These are phyloP conservation scores for Anastrepha obliqua DNA, from an alignment of 1,140 invertebrate species.

Conservation along the genomic window DNA sequence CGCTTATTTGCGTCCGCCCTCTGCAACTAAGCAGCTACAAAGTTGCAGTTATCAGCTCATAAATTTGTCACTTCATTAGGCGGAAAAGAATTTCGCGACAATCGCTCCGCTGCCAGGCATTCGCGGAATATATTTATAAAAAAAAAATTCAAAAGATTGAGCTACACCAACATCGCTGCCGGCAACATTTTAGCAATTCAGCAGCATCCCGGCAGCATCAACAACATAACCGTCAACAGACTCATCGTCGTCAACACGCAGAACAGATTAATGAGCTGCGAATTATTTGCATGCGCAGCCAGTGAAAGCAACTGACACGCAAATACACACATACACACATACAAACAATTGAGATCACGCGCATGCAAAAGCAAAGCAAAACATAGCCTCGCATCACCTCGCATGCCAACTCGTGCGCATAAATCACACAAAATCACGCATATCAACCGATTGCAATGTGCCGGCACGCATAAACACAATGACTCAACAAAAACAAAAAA, in stretches of 20 bases:
- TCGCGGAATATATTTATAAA: too few relatives aligned
- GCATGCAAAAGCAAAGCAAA: not conserved
- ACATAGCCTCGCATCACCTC: too few relatives aligned
- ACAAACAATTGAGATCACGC: not conserved
- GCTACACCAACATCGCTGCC: not conserved
- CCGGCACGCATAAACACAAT: constrained; percentile 30
- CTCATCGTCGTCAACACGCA: constrained; percentile 23
- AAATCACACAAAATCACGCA: constrained; percentile 52
- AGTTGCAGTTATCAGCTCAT: not conserved
- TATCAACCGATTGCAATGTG: constrained; percentile 46
- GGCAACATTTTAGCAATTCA: not conserved
- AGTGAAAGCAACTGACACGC: not conserved
- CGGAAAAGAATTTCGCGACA: constrained; percentile 10
- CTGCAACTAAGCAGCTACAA: not conserved
- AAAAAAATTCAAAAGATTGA: too few relatives aligned
- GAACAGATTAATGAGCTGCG: constrained; percentile 52
- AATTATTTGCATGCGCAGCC: constrained; percentile 47
- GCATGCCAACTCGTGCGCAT: constrained; percentile 30
- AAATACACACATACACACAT: not conserved
- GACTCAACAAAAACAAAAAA: not conserved
- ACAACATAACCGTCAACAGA: not conserved
- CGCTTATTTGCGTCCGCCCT: not conserved
- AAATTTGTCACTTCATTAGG: constrained; percentile 25
- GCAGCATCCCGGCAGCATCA: not conserved
- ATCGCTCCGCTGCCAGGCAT: not conserved